Base-by-base conservation (phyloP, 1,140 invertebrate species). In the Tetraneura akinire region DNA sequence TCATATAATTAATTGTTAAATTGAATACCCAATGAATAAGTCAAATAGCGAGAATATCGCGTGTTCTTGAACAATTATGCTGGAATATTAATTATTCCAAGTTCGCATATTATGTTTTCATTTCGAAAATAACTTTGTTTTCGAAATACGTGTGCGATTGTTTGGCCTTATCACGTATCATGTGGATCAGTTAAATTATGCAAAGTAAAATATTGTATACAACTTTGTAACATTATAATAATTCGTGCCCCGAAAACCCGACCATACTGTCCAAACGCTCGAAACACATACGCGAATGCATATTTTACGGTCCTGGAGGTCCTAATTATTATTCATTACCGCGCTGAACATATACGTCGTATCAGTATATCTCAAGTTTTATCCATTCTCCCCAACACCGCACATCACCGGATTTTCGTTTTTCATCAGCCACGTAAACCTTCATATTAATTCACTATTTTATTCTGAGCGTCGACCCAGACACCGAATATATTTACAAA, bases 321-420 rank as follows among this genome's bases (percentile, higher is more conserved):
- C 68, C 47, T 71, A 51, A 71, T 47, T 47, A 71, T 71, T 71
- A 71, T 71, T 71, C 47, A 71, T 47, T 71, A 71, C 68, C 21
- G 47, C 23, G 23, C 16, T 71, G 47, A 47, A 51, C 68, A 51
- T 26, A 47, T 51, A 71, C 47, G n/a, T 49, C 26, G 13, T 32
- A 49, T 71, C 47, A 71, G 68, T 71, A 71, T 51, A 23, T 51
- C 14, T n/a, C 14, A 71, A 51, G 45, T 37, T 18, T 51, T 21
- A 16, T 18, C 14, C 21, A n/a, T 49, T 29, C 47, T 13, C 37
- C 14, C 6, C 13, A 11, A 8, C 64, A 32, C 32, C 14, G 18
- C n/a, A 6, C n/a, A n/a, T 1, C 11, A 45, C 32, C 21, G 16
- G 42, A 21, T 68, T 68, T 45, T 68, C 64, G 64, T 68, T 42